Base-by-base conservation (phyloP, 1,140 invertebrate genomes). In the Piezodorus guildinii region DNA sequence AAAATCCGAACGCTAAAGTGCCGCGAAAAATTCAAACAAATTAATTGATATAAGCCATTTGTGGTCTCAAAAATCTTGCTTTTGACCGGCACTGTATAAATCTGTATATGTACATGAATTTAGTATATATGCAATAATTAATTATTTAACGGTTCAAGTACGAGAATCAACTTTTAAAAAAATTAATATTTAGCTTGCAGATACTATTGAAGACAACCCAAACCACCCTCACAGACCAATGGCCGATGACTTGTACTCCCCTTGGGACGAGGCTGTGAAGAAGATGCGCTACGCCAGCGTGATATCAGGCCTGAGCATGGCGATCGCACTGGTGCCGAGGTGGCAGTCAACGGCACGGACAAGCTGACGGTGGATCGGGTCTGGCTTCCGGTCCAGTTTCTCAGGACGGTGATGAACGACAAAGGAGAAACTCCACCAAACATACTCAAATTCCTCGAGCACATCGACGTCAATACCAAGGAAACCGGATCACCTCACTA, bases 341-440 rank as follows among this genome's bases (percentile, higher is more conserved):
- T 60, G 15, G 63, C 63, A 14, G 21, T 51, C 3, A 51, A 49
- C 54, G 58, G 63, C 12, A 25, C 27, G 3, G 63, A 65, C 5
- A 43, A 39, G 30, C 23, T 62, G n/a, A 62, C 23, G 3, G 23
- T 62, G 10, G 60, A 45, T 4, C 39, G 15, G 2, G 34, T 39
- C 43, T 62, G 27, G 17, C 60, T 43, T n/a, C 19, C 44, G 4
- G 21, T 60, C 10, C 16, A n/a, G 2, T 66, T 66, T 46, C 45
- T 65, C 1, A 43, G 45, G 15, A 62, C 44, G 15, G 39, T 66
- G 2, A 19, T 21, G 10, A 51, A 66, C 27, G 61, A 66, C 46
- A 16, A 56, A 14, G 65, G 60, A 16, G 49, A 66, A 23, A 16
- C 23, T 12, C 65, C 65, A 17, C 65, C 65, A 5, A 66, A 66